Evolutionary conservation across 2,888 invertebrate genomes (phyloP), one percentile per base, ranked within the genome.

Genomic region (Mayetiola destructor): DNA sequence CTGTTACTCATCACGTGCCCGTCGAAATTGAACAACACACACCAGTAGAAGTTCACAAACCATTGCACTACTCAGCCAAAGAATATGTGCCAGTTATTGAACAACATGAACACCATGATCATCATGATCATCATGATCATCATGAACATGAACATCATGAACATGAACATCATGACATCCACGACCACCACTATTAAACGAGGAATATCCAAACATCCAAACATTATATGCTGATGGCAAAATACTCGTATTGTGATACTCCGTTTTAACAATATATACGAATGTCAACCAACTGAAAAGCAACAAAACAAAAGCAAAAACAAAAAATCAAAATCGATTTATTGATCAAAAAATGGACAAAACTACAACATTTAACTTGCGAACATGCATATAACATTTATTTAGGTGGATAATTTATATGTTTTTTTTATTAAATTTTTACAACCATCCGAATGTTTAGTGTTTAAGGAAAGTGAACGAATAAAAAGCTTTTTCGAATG

Each of bases 21-120:
- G 79, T 79, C 60, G 77, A 78, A 60, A 79, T 82, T n/a, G 80
- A 80, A 67, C 81, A 80, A 62, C 80, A 77, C 65, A 76, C 83
- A 20, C 81, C 80, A 35, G 21, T 48, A 73, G 83, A 83, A 29
- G 84, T 84, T 21, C 81, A 81, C 59, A 77, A 77, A 67, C 76
- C 75, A 61, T 69, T 79, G 53, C 80, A 83, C 2, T 77, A 80
- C 1, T 59, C 60, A 40, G 61, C 66, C 3, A 66, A 66, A 59
- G 76, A 78, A 10, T 80, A 78, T 59, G 80, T 81, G 56, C 73
- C 73, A 56, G 77, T 78, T 58, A 16, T 27, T 8, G 42, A 42
- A 12, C 10, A 42, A 4, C 42, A 42, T 12, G 21, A 42, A 2
- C 80, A 79, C 57, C 74, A 81, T 32, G 80, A 80, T 68, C 80